Base-by-base conservation (phyloP, 64 coral and sea anemone genomes). In the Montipora foliosa region DNA sequence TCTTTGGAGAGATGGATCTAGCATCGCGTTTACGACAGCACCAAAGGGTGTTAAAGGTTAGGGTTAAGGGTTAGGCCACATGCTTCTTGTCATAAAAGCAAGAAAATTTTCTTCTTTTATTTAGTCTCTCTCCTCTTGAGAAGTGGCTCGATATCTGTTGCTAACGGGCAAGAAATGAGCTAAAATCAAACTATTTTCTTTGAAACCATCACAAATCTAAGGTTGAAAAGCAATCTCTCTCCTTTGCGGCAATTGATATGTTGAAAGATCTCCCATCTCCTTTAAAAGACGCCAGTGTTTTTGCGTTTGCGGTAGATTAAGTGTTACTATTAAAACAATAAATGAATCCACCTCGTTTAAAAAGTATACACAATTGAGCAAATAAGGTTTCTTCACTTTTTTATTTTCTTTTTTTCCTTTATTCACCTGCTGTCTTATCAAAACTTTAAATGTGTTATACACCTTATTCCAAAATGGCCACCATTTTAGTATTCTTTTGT, bases 171-270 rank as follows among this genome's bases (percentile, higher is more conserved):
- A 37, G 29, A 37, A 37, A 37, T 37, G 29, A 37, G 29, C 29
- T 37, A 37, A 37, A 37, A 37, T 37, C 29, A 37, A 37, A 37
- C 29, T 37, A 1, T 37, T 37, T 37, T 37, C 29, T 37, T 37
- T 37, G 61, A 66, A 83, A 86, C 66, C 48, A 79, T 66, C 44
- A 47, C 50, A 87, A 87, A 29, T 2, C 22, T 47, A 15, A 24
- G 79, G 83, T 49, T 17, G 74, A 46, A 9, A 93, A 93, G 64
- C 53, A 82, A 91, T 74, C 77, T n/a, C 20, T 91, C 50, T 81
- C 77, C n/a, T 82, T 21, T 16, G 62, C 51, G 77, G 89, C 77
- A 61, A 70, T 16, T 68, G 62, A 91, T 83, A 67, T 83, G 20
- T 91, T 0, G 89, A 74, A 47, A 24, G 89, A 91, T 13, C 77